Base-by-base conservation (phyloP, 2,797 vertebrate species). In the Glossophaga mutica region DNA sequence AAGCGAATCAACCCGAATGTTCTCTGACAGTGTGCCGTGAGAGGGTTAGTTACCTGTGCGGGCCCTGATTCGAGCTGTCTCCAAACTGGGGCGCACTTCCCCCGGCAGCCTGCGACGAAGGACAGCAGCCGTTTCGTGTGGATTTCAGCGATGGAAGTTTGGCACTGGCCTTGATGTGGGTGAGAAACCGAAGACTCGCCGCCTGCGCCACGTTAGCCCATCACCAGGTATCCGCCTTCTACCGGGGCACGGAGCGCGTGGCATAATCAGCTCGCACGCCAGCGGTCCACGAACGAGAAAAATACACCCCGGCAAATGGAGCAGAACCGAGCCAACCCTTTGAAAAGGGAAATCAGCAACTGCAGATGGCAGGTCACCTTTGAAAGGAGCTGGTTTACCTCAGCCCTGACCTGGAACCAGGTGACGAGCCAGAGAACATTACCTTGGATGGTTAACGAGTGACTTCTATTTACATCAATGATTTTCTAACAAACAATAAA, bases 401-500 rank as follows among this genome's bases (percentile, higher is more conserved):
- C 93, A 97, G 95, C 86, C 95, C 57, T 87, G 96, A 94, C 83
- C 96, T 95, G 62, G 57, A 90, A 44, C 87, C 94, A 81, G 85
- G 62, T 82, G 68, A 92, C 73, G 42, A 46, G 89, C n/a, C 55
- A 34, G 76, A 88, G 96, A 97, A 19, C 86, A 96, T 74, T 68
- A 55, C 55, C 74, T 87, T 85, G 34, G 44, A 77, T 18, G 52
- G 77, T 5, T 7, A 5, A 73, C 57, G 77, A 87, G 32, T 93
- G 97, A 95, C 86, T 94, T 86, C 81, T 68, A 90, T 77, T 67
- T 11, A 1, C 46, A 94, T 37, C 81, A 76, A 10, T 90, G 91
- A 96, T 90, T 96, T 98, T 70, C 88, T 96, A 96, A 94, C 44
- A 42, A 90, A 92, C 70, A 95, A 96, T 67, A 84, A 96, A 59